A percentile compares a stretch with the other conserved stretches of the same genome.
Evolutionary conservation across 2,113 vertebrate genomes (phyloP).

Genomic region (Gallinago media): DNA sequence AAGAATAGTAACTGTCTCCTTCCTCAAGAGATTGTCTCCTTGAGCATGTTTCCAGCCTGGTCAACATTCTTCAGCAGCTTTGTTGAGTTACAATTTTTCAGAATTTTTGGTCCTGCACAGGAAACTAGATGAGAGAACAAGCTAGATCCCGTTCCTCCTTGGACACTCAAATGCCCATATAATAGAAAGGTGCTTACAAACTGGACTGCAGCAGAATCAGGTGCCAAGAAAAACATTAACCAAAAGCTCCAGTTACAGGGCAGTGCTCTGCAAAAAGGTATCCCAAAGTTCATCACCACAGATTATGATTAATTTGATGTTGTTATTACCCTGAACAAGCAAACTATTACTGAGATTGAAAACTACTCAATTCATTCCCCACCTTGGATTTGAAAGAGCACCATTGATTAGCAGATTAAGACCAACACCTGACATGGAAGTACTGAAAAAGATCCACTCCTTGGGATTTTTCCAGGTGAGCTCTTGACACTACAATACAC

Average conservation of each 20-base stretch:
- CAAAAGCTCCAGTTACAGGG: background rate
- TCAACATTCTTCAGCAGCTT: background rate
- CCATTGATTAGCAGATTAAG: background rate
- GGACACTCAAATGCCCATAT: background rate
- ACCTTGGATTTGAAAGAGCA: background rate
- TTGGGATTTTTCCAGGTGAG: background rate
- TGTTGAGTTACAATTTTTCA: background rate
- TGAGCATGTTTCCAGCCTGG: background rate
- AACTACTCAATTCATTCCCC: background rate
- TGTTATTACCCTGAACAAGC: background rate
- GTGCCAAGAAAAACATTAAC: background rate
- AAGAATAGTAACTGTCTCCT: background rate
- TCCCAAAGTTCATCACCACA: background rate
- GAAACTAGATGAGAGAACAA: background rate
- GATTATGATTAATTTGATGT: background rate
- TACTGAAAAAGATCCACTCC: background rate
- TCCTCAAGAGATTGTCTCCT: background rate
- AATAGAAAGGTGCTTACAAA: background rate
- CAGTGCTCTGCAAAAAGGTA: background rate
- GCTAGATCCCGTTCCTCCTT: background rate
- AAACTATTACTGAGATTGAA: background rate
- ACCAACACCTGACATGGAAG: background rate
- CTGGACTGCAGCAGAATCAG: background rate
- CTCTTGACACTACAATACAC: background rate
- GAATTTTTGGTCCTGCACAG: background rate